Evolutionary conservation across 2,797 vertebrate species (phyloP).

Genomic region (Girardinus metallicus): DNA sequence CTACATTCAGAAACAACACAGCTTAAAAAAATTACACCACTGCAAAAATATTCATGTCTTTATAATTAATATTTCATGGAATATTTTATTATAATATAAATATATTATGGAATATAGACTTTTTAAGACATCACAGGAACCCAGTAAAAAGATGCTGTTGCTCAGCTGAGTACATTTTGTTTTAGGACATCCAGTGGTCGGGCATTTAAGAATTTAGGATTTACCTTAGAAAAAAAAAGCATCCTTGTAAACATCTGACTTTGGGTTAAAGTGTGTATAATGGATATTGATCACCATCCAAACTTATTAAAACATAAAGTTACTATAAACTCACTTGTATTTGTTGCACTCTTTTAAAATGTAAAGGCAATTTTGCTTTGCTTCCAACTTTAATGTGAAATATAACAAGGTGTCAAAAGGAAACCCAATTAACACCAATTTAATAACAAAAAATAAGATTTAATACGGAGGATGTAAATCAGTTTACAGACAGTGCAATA

Average conservation of each 20-base stretch:
- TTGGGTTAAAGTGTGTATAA: background rate
- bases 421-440: slow-evolving; percentile 42
- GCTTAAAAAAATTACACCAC: background rate
- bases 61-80: no score
- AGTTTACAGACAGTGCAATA: slow-evolving; percentile 65
- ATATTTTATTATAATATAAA: no score
- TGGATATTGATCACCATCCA: background rate
- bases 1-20: background rate
- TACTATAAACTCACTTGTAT: background rate
- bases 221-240: background rate
- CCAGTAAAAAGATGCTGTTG: background rate
- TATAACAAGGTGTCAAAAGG: slow-evolving; percentile 7
- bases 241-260: background rate
- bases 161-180: background rate
- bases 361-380: background rate
- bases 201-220: background rate
- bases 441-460: slow-evolving; percentile 73
- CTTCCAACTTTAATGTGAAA: slow-evolving; percentile 25
- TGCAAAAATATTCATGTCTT: no score
- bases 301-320: background rate
- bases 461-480: slow-evolving; percentile 67
- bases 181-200: background rate
- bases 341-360: background rate
- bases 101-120: background rate
- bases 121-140: background rate